These are phyloP conservation scores for Drosophila novamexicana DNA, from an alignment of 1,140 invertebrate species.

Conservation along the genomic window DNA sequence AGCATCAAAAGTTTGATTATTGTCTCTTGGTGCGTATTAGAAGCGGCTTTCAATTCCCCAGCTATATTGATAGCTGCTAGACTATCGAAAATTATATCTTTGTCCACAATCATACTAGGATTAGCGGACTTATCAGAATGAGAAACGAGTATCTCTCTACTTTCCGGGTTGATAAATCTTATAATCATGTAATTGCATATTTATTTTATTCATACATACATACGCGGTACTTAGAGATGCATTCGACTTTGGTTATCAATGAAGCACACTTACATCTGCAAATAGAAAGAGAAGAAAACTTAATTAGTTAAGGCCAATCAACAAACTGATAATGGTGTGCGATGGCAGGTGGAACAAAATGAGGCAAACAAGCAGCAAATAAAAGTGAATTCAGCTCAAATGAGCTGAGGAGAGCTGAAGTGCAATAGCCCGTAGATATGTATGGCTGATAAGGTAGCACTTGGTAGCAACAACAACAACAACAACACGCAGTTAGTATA, in stretches of 20 bases:
- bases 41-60: no score
- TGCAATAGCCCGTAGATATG: conserved; percentile 37
- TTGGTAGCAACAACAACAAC: conserved; percentile 27
- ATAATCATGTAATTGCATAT: not conserved
- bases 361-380: conserved; percentile 40
- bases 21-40: no score
- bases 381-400: conserved; percentile 40
- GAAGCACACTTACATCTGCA: conserved; percentile 73
- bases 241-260: conserved; percentile 1
- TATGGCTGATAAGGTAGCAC: conserved; percentile 40
- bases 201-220: conserved; percentile 17
- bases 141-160: no score
- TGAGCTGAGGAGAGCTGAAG: conserved; percentile 7
- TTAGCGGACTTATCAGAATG: no score
- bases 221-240: conserved; percentile 10
- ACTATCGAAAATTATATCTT: no score
- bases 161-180: no score
- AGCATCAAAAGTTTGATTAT: no score
- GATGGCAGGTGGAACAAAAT: not conserved
- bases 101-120: no score
- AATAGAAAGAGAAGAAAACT: conserved; percentile 68
- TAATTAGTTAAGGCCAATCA: conserved; percentile 76
- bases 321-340: conserved; percentile 32
- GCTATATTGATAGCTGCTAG: no score
- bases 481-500: conserved; percentile 2